Evolutionary conservation across 2,888 invertebrate species (phyloP), one percentile per base, ranked within the genome.

Genomic region (Clepsis dumicolana): DNA sequence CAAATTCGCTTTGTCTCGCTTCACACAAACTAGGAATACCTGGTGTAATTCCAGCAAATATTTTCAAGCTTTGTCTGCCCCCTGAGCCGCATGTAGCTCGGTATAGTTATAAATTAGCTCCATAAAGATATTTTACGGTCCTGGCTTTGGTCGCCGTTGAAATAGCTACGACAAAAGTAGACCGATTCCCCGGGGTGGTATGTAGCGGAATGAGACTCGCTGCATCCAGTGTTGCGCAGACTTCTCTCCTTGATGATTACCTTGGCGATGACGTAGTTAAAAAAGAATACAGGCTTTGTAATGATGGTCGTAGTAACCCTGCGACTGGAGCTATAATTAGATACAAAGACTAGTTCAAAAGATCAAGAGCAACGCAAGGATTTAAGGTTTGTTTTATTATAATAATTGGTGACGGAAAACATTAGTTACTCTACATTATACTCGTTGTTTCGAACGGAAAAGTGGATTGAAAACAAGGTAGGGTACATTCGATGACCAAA

Each of bases 111-210:
- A 50, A 50, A 50, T 61, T 50, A 61, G 29, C 48, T 61, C 29
- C 48, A 29, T 29, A 48, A 61, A 61, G 14, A 14, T 61, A 29
- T 48, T 61, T 61, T 61, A 61, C 48, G 61, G 48, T 29, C 16
- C 24, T 21, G 61, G 48, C 41, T 54, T 27, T 64, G 56, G 27
- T 38, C 32, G 35, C 57, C 48, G 48, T 35, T 57, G 50, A 48
- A 64, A 57, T 32, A 41, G 59, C 25, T 38, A 25, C 38, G 65
- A 65, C 59, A 65, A 65, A 62, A 65, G 59, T 59, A 52, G 50
- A 59, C 27, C 57, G 27, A 59, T 53, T 53, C 59, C 52, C 59
- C 12, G n/a, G 60, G 59, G 65, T 24, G 8, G 16, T 38, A 24
- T 38, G 59, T 21, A 53, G 24, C 12, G 53, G 52, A 65, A 59